phyloP scores from a whole-genome alignment of 2,797 vertebrate species.

The Smutsia gigantea region DNA sequence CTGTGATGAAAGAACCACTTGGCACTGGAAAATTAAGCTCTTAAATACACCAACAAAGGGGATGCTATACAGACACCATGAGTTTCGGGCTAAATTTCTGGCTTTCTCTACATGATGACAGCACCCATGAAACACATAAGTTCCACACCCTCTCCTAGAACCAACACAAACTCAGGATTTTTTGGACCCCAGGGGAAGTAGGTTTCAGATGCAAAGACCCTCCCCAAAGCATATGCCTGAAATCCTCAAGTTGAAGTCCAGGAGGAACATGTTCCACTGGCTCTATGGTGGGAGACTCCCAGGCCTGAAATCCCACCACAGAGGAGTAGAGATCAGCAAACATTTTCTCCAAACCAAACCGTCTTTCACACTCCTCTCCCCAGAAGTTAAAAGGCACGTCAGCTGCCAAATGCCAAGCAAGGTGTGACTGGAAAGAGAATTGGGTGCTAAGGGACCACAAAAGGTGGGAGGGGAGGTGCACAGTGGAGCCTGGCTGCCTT shows the following conservation, averaged over 20 bases:
- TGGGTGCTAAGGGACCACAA: background rate
- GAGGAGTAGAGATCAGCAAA: background rate
- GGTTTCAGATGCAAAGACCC: background rate
- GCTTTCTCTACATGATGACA: background rate
- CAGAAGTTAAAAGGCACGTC: background rate
- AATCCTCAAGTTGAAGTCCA: background rate
- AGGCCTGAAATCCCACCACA: background rate
- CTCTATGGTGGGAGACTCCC: background rate
- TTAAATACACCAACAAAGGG: background rate
- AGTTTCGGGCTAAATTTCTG: background rate
- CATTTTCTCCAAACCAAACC: background rate
- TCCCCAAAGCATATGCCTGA: background rate
- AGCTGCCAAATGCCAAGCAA: background rate
- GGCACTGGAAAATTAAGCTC: background rate
- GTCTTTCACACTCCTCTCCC: background rate
- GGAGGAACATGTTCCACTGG: background rate
- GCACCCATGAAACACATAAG: background rate
- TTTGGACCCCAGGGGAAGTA: background rate
- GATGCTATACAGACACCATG: background rate
- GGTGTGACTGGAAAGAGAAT: background rate
- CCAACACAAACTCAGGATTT: background rate
- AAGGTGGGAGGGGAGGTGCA: accelerated
- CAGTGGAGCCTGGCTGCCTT: too few relatives aligned
- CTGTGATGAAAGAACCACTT: background rate
- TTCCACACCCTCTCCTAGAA: background rate